These are phyloP conservation scores for Caranx melampygus DNA, from an alignment of 2,113 vertebrate species.

Conservation along the genomic window DNA sequence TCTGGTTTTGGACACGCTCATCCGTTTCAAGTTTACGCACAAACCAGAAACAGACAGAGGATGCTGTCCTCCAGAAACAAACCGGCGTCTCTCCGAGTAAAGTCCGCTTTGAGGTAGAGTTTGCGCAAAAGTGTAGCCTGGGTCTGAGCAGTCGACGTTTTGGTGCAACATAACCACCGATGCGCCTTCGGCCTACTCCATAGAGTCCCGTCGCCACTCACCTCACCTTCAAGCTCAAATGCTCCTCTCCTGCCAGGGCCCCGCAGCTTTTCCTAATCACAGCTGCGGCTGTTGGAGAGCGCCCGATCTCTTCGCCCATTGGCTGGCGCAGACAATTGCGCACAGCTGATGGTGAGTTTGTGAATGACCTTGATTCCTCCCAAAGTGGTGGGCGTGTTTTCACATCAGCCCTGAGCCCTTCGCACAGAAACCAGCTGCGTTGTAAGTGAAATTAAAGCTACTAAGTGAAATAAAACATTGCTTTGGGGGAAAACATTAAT, in stretches of 20 bases:
- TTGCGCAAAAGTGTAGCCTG: slow-evolving; percentile 2
- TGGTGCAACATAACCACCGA: slow-evolving; percentile 54
- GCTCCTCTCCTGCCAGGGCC: background rate
- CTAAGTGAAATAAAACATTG: background rate
- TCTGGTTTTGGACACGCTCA: slow-evolving; percentile 5
- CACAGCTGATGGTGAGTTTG: slow-evolving; percentile 83
- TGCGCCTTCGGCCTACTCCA: slow-evolving; percentile 53
- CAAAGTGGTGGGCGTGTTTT: slow-evolving; percentile 64
- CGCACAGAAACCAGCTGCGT: background rate
- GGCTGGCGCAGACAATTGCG: slow-evolving; percentile 80
- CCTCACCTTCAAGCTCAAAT: slow-evolving; percentile 63
- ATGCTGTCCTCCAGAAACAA: background rate
- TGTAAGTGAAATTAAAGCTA: background rate
- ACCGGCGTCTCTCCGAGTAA: background rate
- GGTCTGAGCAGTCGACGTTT: background rate
- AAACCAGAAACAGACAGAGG: background rate
- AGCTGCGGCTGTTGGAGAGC: slow-evolving; percentile 43
- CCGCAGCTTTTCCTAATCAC: slow-evolving; percentile 76
- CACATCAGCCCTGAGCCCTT: background rate
- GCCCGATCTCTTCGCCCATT: slow-evolving; percentile 78
- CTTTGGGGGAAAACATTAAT: background rate
- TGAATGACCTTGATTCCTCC: slow-evolving; percentile 89
- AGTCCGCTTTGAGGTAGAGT: background rate
- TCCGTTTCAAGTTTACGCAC: slow-evolving; percentile 17
- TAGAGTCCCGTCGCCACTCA: slow-evolving; percentile 16